Evolutionary conservation across 2,113 vertebrate genomes (phyloP).

Genomic region (Anoura caudifer): DNA sequence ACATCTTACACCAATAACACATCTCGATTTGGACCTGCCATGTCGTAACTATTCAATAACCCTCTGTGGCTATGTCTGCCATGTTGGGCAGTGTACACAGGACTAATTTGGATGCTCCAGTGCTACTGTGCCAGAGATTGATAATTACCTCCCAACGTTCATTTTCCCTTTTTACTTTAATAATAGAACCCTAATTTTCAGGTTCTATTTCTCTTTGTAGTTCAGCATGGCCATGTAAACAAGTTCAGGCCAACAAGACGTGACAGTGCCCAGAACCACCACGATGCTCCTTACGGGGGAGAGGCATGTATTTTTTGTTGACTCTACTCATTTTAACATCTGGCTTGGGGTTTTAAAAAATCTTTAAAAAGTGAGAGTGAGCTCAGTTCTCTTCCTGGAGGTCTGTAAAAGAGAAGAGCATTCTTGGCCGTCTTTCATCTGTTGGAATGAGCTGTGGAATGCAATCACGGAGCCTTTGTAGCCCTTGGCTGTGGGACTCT

Average conservation of each 20-base stretch:
- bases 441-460: neutral
- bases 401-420: neutral
- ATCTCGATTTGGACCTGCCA: neutral
- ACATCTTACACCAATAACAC: neutral
- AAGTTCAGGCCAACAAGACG: neutral
- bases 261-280: neutral
- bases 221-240: neutral
- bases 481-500: neutral
- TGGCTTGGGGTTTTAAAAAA: neutral
- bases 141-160: neutral
- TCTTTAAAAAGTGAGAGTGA: neutral
- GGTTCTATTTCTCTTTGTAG: neutral
- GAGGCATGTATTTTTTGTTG: neutral
- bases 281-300: neutral
- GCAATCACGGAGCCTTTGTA: neutral
- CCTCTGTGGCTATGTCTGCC: neutral
- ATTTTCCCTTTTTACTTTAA: neutral
- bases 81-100: too few relatives aligned
- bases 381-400: neutral
- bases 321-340: neutral
- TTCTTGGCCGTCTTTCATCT: neutral
- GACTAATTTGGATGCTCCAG: neutral
- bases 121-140: neutral
- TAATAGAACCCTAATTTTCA: neutral
- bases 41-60: neutral